phyloP scores from a whole-genome alignment of 2,888 invertebrate genomes.

The Drepana falcataria region DNA sequence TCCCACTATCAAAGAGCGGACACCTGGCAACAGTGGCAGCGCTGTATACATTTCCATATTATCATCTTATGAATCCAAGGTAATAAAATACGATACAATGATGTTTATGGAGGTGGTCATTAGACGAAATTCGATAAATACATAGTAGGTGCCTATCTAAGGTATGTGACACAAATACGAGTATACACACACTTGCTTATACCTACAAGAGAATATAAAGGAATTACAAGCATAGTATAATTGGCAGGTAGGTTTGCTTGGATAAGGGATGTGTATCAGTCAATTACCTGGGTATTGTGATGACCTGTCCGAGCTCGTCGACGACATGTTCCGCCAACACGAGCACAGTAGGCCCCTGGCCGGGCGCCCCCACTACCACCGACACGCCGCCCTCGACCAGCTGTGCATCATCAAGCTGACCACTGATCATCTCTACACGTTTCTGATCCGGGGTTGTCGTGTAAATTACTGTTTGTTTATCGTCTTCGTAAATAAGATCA shows the following conservation, averaged over 20 bases:
- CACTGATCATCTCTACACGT: conserved; percentile 87
- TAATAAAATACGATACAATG: conserved; percentile 40
- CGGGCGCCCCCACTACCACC: conserved; percentile 72
- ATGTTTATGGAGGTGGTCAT: conserved; percentile 26
- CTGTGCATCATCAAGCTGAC: conserved; percentile 80
- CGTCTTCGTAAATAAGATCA: conserved; percentile 90
- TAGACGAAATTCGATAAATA: conserved; percentile 24
- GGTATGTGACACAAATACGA: not conserved
- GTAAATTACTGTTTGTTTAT: conserved; percentile 90
- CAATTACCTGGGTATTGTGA: conserved; percentile 81
- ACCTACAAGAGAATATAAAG: not conserved
- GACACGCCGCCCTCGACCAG: conserved; percentile 74
- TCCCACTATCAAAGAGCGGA: conserved; percentile 38
- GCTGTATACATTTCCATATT: conserved; percentile 32
- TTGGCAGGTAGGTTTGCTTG: too few relatives aligned
- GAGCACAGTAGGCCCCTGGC: conserved; percentile 80
- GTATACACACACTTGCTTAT: not conserved
- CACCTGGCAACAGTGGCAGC: conserved; percentile 45
- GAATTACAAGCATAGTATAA: too few relatives aligned
- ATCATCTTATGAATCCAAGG: conserved; percentile 37
- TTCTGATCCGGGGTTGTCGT: conserved; percentile 89
- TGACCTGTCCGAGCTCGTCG: conserved; percentile 83
- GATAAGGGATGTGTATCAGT: too few relatives aligned
- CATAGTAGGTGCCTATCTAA: not conserved
- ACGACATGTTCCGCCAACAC: conserved; percentile 86